These are phyloP conservation scores for Philypnodon macrostomus DNA, from an alignment of 2,797 vertebrate species.

Conservation along the genomic window DNA sequence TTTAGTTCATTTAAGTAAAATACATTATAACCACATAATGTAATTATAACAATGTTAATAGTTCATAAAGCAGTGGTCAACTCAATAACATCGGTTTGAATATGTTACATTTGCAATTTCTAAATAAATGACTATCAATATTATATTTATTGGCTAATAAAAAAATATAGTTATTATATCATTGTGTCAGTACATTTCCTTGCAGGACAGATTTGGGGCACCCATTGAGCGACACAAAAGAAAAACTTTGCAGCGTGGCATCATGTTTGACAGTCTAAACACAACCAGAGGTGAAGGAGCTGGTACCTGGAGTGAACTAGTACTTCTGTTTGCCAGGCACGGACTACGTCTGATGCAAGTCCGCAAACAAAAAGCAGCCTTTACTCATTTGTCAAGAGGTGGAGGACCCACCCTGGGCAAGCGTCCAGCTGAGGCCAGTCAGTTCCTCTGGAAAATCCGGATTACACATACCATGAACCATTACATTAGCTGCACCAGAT, in stretches of 20 bases:
- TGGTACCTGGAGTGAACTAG: slow-evolving; percentile 13
- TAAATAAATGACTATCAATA: no score
- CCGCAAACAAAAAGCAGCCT: slow-evolving; percentile 48
- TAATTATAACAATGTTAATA: no score
- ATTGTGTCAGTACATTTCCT: no score
- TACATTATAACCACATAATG: no score
- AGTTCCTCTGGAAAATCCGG: slow-evolving; percentile 47
- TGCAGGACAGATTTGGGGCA: no score
- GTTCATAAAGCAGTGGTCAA: no score
- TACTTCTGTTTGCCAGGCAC: slow-evolving; percentile 27
- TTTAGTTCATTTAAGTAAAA: no score
- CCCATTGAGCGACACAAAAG: no score
- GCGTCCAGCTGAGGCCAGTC: slow-evolving; percentile 42
- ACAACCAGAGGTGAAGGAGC: neutral
- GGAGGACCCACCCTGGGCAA: slow-evolving; percentile 62
- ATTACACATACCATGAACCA: slow-evolving; percentile 37
- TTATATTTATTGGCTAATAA: no score
- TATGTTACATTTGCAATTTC: no score
- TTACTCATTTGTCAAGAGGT: slow-evolving; percentile 44
- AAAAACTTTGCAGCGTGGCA: neutral
- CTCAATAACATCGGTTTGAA: no score
- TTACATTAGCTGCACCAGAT: slow-evolving; percentile 8
- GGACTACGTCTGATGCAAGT: slow-evolving; percentile 8
- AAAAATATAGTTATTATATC: no score
- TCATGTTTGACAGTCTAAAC: slow-evolving; percentile 1